Percentiles rank a stretch among this genome's conserved stretches.
phyloP scores from a whole-genome alignment of 2,888 invertebrate genomes.

The Pecten maximus region DNA sequence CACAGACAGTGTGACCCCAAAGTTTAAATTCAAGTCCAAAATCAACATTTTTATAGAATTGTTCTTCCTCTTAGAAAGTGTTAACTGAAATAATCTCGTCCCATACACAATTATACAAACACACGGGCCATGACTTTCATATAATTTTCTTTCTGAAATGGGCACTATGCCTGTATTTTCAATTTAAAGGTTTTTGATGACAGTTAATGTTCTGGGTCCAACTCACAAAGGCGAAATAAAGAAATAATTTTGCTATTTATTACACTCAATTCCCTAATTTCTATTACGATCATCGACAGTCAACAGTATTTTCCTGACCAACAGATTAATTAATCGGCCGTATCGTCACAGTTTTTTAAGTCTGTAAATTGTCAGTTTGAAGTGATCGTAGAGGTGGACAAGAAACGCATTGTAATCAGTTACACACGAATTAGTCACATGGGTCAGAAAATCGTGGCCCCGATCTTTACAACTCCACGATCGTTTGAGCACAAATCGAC shows the following conservation, averaged over 20 bases:
- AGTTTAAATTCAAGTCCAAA: slow-evolving; percentile 27
- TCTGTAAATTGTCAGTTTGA: neutral
- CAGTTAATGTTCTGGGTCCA: slow-evolving; percentile 15
- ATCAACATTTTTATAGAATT: slow-evolving; percentile 27
- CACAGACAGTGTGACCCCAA: neutral
- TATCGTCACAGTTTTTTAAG: slow-evolving; percentile 2
- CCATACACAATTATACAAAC: neutral
- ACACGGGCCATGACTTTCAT: neutral
- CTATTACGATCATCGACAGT: neutral
- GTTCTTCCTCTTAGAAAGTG: slow-evolving; percentile 14
- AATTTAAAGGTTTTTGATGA: slow-evolving; percentile 24
- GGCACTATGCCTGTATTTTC: neutral
- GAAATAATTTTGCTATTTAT: slow-evolving; percentile 13
- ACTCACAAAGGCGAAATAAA: neutral
- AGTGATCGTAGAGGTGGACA: neutral
- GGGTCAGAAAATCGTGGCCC: neutral
- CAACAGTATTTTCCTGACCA: neutral
- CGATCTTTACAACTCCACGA: slow-evolving; percentile 8
- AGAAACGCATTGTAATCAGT: neutral
- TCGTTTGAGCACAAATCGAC: slow-evolving; percentile 33
- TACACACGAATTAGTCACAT: neutral
- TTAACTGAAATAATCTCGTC: neutral
- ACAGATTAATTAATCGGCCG: neutral
- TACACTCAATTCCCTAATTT: slow-evolving; percentile 12
- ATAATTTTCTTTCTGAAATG: neutral